Conservation (phyloP, 1,140 invertebrate genomes). For the Dinoponera quadriceps region DNA sequence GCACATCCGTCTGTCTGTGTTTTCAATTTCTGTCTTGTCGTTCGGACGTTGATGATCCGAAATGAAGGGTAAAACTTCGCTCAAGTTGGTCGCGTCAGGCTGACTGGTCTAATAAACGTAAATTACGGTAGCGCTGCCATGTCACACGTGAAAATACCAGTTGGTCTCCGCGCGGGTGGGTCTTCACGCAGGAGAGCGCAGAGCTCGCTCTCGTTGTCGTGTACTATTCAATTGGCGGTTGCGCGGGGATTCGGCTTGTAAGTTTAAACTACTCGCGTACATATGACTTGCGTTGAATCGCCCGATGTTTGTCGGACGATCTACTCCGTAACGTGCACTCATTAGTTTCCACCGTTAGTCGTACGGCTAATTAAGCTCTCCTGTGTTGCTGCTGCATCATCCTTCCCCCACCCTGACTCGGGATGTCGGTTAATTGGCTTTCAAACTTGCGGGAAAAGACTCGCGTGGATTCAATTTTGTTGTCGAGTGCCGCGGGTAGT, state of each 20-base stretch:
- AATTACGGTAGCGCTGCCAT: background rate
- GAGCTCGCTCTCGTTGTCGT: background rate
- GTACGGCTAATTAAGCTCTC: slow-evolving; percentile 1
- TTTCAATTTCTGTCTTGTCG: background rate
- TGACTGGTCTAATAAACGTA: background rate
- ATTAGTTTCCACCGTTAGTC: slow-evolving; percentile 33
- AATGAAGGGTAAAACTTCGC: background rate
- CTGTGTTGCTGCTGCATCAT: background rate
- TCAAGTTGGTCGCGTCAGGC: background rate
- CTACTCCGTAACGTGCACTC: slow-evolving; percentile 4
- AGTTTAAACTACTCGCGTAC: slow-evolving; percentile 30
- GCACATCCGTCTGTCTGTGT: background rate
- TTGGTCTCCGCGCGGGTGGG: background rate
- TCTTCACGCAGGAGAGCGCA: slow-evolving; percentile 1
- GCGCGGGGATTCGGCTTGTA: slow-evolving; percentile 12
- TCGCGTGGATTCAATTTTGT: background rate
- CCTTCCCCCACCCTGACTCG: background rate
- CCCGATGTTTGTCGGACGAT: slow-evolving; percentile 23
- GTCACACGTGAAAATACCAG: slow-evolving; percentile 17
- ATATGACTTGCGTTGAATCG: slow-evolving; percentile 24
- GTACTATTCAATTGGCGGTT: slow-evolving; percentile 14
- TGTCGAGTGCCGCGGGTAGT: too few relatives aligned
- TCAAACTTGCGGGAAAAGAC: background rate
- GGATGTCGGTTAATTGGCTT: slow-evolving; percentile 11
- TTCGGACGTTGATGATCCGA: background rate